Evolutionary conservation across 2,797 vertebrate species (phyloP).

Genomic region (Graptemys geographica): DNA sequence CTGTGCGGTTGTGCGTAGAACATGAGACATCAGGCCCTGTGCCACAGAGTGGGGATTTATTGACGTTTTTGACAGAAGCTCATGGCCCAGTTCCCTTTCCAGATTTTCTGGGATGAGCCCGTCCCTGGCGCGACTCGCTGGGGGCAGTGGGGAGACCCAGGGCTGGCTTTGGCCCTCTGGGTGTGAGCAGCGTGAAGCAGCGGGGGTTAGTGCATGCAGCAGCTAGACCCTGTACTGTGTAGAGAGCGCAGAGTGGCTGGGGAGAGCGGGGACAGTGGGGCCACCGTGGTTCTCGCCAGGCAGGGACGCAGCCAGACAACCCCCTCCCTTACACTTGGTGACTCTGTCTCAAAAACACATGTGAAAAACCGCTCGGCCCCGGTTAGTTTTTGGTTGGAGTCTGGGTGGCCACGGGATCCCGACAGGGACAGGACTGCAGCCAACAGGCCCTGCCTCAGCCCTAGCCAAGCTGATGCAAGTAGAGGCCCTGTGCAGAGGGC

Average conservation of each 20-base stretch:
- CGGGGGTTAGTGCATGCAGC: neutral
- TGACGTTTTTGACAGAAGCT: neutral
- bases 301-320: neutral
- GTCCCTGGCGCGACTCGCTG: neutral
- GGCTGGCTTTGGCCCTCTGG: neutral
- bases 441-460: too few relatives aligned
- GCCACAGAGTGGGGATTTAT: conserved; percentile 30
- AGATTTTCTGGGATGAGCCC: neutral
- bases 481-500: too few relatives aligned
- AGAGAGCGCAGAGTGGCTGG: neutral
- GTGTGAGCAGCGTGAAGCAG: neutral
- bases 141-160: neutral
- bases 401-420: neutral
- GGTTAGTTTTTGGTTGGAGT: neutral
- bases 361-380: neutral
- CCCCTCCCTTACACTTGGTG: neutral
- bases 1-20: rapidly evolving
- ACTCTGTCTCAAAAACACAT: too few relatives aligned
- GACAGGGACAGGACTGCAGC: too few relatives aligned
- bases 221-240: neutral
- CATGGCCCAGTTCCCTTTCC: neutral
- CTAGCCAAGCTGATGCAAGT: too few relatives aligned
- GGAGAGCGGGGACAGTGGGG: neutral
- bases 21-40: rapidly evolving
- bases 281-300: neutral